These are phyloP conservation scores for Cremastobaeus sp. DNA, from an alignment of 2,888 invertebrate species.

Conservation along the genomic window DNA sequence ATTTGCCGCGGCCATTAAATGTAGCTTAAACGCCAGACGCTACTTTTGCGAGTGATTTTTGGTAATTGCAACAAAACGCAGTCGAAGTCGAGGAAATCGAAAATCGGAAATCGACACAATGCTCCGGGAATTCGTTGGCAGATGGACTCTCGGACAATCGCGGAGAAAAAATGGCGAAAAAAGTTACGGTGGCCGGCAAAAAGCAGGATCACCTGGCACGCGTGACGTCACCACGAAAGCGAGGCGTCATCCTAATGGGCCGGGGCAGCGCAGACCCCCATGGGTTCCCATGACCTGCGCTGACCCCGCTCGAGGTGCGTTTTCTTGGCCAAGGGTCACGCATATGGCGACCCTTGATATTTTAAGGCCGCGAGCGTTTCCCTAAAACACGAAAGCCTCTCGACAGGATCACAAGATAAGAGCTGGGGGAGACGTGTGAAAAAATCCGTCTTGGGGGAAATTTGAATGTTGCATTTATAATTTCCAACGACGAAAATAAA, in stretches of 20 bases:
- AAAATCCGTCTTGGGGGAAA: slow-evolving; percentile 38
- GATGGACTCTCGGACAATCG: slow-evolving; percentile 54
- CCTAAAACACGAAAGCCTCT: slow-evolving; percentile 67
- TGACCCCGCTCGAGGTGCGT: slow-evolving; percentile 70
- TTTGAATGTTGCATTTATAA: slow-evolving; percentile 53
- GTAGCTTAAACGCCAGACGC: neutral
- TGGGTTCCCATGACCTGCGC: slow-evolving; percentile 76
- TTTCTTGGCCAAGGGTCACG: slow-evolving; percentile 69
- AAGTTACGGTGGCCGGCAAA: slow-evolving; percentile 36
- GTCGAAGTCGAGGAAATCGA: neutral
- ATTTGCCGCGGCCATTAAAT: too few species aligned
- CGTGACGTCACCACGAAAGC: slow-evolving; percentile 64
- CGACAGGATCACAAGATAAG: slow-evolving; percentile 51
- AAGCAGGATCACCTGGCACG: slow-evolving; percentile 63
- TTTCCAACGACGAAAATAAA: slow-evolving; percentile 48
- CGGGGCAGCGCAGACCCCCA: slow-evolving; percentile 70
- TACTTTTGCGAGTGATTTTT: neutral
- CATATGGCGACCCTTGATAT: slow-evolving; percentile 67
- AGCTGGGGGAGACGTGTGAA: slow-evolving; percentile 57
- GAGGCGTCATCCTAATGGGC: slow-evolving; percentile 30
- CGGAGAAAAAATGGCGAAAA: slow-evolving; percentile 48
- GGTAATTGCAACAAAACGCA: neutral
- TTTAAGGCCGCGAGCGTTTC: slow-evolving; percentile 63
- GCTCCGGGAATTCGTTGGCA: slow-evolving; percentile 55
- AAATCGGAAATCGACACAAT: slow-evolving; percentile 28